Evolutionary conservation across 2,888 invertebrate genomes (phyloP).

Genomic region (Crepidodera aurea): DNA sequence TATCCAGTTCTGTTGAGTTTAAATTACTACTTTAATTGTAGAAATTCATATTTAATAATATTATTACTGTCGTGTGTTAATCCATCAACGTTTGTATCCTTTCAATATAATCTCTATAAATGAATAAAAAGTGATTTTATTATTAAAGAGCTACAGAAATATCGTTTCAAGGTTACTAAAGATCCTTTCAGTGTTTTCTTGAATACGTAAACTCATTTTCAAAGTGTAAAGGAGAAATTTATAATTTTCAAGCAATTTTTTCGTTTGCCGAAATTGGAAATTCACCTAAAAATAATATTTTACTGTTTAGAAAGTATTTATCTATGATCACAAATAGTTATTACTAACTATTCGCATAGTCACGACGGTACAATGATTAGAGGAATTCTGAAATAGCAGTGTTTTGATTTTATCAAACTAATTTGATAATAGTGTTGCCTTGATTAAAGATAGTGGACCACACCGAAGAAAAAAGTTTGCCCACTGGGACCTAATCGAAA

Average conservation of each 20-base stretch:
- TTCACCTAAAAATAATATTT: slow-evolving; percentile 19
- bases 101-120: no score
- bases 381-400: slow-evolving; percentile 28
- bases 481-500: neutral
- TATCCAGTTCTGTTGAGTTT: no score
- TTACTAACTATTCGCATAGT: slow-evolving; percentile 23
- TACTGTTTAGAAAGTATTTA: slow-evolving; percentile 23
- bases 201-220: neutral
- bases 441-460: slow-evolving; percentile 23
- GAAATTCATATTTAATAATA: no score
- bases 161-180: no score
- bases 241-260: neutral
- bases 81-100: no score
- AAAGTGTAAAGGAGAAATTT: neutral
- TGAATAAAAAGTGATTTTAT: no score
- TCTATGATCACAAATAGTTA: slow-evolving; percentile 17
- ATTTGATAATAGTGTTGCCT: slow-evolving; percentile 28
- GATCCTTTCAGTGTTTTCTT: no score
- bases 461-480: slow-evolving; percentile 14
- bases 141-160: no score
- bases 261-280: slow-evolving; percentile 14
- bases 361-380: slow-evolving; percentile 28
- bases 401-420: slow-evolving; percentile 29
- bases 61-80: no score
- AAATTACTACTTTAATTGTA: no score